Base-by-base conservation (phyloP, 2,113 vertebrate species). In the Callorhinus ursinus region DNA sequence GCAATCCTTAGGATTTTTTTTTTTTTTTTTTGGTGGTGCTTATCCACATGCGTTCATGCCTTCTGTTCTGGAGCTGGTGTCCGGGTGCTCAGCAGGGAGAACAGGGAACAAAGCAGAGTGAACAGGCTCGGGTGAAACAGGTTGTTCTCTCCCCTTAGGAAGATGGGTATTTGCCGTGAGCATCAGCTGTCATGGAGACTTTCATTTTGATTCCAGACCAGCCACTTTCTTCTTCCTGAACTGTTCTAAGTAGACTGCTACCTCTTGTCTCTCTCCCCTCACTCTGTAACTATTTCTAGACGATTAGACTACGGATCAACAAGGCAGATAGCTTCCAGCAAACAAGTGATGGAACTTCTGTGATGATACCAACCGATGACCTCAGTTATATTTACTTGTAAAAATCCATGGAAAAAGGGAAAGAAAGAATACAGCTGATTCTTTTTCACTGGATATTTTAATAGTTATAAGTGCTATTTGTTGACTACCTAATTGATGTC, bases 101-200 rank as follows among this genome's bases (percentile, higher is more conserved):
- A 15, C 15, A 24, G 57, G 53, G 49, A 53, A 53, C 5, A 46
- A 18, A 31, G 18, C 24, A 13, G 16, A 74, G 31, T 2, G 8
- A 36, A 16, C 6, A 21, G 16, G 14, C 72, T 79, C 2, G 2
- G 4, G 5, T 13, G 1, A 11, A 49, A 61, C 11, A 9, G 0
- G 2, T 3, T 11, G 4, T 55, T 46, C 24, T 42, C 15, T 67
- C 21, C 33, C 31, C 33, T 79, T 42, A 7, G 65, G n/a, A 55
- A 85, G 93, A 10, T 19, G 10, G 0, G 0, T 2, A 4, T 69
- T 57, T 69, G n/a, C 83, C 65, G 5, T 49, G 71, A 39, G 31
- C 67, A 36, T n/a, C 83, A 55, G 61, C 42, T 4, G 0, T 36
- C 63, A 59, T 1, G 39, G 49, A 39, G 12, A 53, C 63, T 87